Evolutionary conservation across 2,113 vertebrate species (phyloP), one percentile per base, ranked within the genome.

Genomic region (Aspidoscelis tigris): DNA sequence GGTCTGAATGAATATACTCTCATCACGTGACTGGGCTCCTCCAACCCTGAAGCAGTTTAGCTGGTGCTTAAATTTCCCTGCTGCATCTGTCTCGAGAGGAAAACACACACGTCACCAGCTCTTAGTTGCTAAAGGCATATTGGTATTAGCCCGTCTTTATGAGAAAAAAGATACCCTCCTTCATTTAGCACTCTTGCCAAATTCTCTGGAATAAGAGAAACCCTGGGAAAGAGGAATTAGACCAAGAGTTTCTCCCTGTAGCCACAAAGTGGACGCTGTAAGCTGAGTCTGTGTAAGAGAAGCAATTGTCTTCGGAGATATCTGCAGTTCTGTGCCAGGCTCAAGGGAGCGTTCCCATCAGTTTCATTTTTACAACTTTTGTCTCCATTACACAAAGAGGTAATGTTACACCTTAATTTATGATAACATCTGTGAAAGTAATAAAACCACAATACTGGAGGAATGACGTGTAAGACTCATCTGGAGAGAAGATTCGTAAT

Each of bases 41-140:
- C 83, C 90, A 90, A 70, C 43, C 80, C 7, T 33, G 75, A 43
- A 58, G 73, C 8, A 75, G 39, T 55, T 50, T 93, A 90, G 93
- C 91, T 92, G 88, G 87, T 80, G 86, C 86, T 91, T 92, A 90
- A 80, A 88, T 75, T 86, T 76, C 71, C 77, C 89, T 26, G 68
- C 12, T 88, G 90, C 89, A 92, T 86, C 81, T 90, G 92, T 77
- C 86, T 90, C 65, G 68, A n/a, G 58, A 88, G 83, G 72, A 83
- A 75, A 68, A 71, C 86, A 88, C 71, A 70, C 2, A 88, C 0
- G 0, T 81, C 89, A 87, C 0, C 0, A 71, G 78, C 39, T 66
- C 76, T 68, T 55, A 10, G 58, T 73, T 76, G 41, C 81, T 44
- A 71, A 33, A 87, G 71, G 65, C 78, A 89, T 85, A 91, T 86